Base-by-base conservation (phyloP, 2,113 vertebrate species). In the Ceuthmochares aereus region DNA sequence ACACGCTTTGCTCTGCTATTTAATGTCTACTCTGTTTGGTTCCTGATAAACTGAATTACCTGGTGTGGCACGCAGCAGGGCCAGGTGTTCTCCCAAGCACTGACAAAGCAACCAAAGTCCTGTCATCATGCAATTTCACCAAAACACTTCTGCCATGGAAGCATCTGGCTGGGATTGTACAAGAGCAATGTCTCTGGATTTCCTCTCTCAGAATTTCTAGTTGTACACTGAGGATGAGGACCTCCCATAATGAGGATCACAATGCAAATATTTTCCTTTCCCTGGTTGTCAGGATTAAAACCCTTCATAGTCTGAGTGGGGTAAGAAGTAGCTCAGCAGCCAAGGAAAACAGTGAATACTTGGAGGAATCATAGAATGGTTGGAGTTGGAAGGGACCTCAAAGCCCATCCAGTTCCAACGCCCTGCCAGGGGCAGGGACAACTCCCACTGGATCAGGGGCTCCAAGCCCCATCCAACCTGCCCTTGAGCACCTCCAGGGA, bases 1-100 rank as follows among this genome's bases (percentile, higher is more conserved):
- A 69, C 70, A n/a, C 0, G 1, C 70, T 52, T 5, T 0, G 9
- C 74, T 68, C 49, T 27, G 63, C 59, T 29, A 1, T 4, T 79
- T 37, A 37, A 51, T 2, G 32, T 54, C 81, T 83, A 23, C 81
- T 55, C 83, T 49, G 40, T 4, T 70, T 47, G 52, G 21, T 60
- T 87, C 58, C 43, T 18, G 74, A 64, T 16, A n/a, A 82, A 69
- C 43, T 9, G 10, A 68, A 29, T 18, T 9, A 23, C 43, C 76
- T 2, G 5, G 49, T 13, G 10, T 42, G 34, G 10, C 29, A 23
- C 12, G 54, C n/a, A 56, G 80, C 29, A 17, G 17, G 52, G 25
- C 29, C 5, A 26, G 22, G 2, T 47, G 64, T n/a, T 69, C n/a
- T 63, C 52, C 74, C 87, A 67, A 3, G 22, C 14, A 5, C 2